Evolutionary conservation across 2,113 vertebrate genomes (phyloP).

Genomic region (Odontesthes bonariensis): DNA sequence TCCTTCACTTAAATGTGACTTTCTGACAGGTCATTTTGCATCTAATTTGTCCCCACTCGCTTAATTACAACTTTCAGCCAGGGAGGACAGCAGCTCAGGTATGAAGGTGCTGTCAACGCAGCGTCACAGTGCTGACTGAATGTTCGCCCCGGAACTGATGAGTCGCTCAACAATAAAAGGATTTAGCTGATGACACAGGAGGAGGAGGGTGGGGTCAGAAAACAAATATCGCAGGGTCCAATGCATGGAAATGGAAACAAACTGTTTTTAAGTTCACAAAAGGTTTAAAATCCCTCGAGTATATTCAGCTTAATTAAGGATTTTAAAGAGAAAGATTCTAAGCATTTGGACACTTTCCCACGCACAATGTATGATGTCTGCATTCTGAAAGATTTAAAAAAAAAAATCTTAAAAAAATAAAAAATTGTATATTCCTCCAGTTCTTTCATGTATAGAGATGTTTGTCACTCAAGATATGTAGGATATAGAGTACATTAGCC

Average conservation of each 20-base stretch:
- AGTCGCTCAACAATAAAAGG: constrained; percentile 37
- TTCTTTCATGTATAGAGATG: too few relatives aligned
- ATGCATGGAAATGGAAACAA: neutral
- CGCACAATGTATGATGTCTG: too few relatives aligned
- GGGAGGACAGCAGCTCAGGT: constrained; percentile 53
- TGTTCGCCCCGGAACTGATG: constrained; percentile 69
- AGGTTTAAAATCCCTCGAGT: too few relatives aligned
- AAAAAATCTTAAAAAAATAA: too few relatives aligned
- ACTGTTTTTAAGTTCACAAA: too few relatives aligned
- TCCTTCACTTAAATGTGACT: constrained; percentile 99
- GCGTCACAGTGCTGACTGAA: neutral
- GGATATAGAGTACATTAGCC: too few relatives aligned
- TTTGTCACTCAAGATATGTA: too few relatives aligned
- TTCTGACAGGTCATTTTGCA: constrained; percentile 99
- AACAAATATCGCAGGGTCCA: neutral
- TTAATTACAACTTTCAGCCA: constrained; percentile 99
- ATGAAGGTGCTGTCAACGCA: constrained; percentile 29
- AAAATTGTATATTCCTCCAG: too few relatives aligned
- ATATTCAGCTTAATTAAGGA: neutral
- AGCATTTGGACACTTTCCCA: too few relatives aligned
- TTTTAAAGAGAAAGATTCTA: neutral
- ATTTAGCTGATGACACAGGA: constrained; percentile 14
- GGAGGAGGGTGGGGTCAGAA: neutral
- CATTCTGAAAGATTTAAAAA: too few relatives aligned
- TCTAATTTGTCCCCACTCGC: constrained; percentile 93